phyloP scores from a whole-genome alignment of 2,888 invertebrate genomes.

The Sipha maydis region DNA sequence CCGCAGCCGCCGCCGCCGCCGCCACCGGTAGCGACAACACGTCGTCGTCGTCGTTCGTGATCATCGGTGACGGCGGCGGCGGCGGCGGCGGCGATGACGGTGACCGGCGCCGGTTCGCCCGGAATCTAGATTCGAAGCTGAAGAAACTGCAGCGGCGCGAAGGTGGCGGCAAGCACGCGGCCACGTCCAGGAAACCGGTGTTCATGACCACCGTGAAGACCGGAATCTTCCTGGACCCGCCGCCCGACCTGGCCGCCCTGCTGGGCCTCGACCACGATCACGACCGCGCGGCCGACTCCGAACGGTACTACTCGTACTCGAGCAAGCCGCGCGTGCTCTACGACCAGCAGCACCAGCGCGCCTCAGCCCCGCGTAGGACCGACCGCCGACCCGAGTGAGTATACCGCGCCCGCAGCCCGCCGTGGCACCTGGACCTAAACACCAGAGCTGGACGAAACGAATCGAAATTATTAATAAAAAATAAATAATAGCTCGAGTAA shows the following conservation, averaged over 20 bases:
- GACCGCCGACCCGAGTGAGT: conserved; percentile 40
- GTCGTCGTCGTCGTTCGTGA: conserved; percentile 53
- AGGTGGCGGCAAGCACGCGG: conserved; percentile 63
- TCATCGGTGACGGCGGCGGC: conserved; percentile 63
- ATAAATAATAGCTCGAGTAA: too few species aligned
- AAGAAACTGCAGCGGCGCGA: conserved; percentile 72
- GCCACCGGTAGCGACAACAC: conserved; percentile 18
- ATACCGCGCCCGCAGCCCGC: neutral
- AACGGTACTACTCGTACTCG: conserved; percentile 66
- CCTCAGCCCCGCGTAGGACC: conserved; percentile 45
- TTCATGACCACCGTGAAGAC: conserved; percentile 85
- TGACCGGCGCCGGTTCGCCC: conserved; percentile 68
- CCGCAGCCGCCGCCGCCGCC: neutral
- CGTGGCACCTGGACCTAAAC: too few species aligned
- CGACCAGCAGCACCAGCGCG: conserved; percentile 62
- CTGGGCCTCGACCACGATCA: conserved; percentile 71
- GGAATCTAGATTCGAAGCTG: conserved; percentile 75
- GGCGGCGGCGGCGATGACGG: conserved; percentile 67
- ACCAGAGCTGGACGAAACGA: too few species aligned
- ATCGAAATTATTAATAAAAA: too few species aligned
- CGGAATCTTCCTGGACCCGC: conserved; percentile 82
- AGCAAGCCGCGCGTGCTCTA: conserved; percentile 66
- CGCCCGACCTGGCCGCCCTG: conserved; percentile 76
- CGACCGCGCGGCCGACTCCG: conserved; percentile 66
- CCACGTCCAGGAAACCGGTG: conserved; percentile 67